Evolutionary conservation across 2,113 vertebrate species (phyloP), one percentile per base, ranked within the genome.

Genomic region (Chamaetylas fuelleborni): DNA sequence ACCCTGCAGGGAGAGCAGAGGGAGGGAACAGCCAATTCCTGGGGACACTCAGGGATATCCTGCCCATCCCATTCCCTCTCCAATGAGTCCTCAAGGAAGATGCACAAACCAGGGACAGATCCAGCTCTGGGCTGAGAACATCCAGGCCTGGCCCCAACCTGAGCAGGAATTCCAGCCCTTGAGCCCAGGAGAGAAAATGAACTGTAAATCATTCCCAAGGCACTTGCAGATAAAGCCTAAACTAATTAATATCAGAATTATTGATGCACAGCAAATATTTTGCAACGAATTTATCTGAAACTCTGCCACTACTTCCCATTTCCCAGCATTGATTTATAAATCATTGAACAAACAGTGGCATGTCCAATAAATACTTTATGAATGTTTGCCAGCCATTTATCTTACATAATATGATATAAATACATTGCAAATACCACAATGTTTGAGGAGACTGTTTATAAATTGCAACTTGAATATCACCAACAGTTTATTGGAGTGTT

Each of bases 331-430:
- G 90, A 88, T 95, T 89, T 90, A 97, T 96, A 97, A 97, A 96
- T 94, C 92, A 94, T 38, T 96, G 97, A 90, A 86, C 93, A 96
- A 97, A 96, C 86, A 88, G 70, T 90, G 93, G 65, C 73, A 29
- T 25, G 81, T 77, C 61, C 95, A 92, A 93, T 95, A 93, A 96
- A 97, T 97, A 94, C 92, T 96, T 97, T 89, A 96, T 95, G 97
- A 98, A 96, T 91, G 92, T 97, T 97, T 97, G 94, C 95, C 94
- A 96, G 94, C 90, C 82, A 92, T 97, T 97, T 95, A 96, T 97
- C 85, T 96, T 74, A 60, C 73, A 64, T 95, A 97, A 94, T 96
- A 38, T n/a, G 67, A 94, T 81, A 85, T 96, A 97, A 97, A 97
- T 95, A 95, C 93, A 87, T 57, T 70, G 91, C 85, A 94, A 94